Conservation (phyloP, 2,113 vertebrate genomes). For the Perognathus longimembris region DNA sequence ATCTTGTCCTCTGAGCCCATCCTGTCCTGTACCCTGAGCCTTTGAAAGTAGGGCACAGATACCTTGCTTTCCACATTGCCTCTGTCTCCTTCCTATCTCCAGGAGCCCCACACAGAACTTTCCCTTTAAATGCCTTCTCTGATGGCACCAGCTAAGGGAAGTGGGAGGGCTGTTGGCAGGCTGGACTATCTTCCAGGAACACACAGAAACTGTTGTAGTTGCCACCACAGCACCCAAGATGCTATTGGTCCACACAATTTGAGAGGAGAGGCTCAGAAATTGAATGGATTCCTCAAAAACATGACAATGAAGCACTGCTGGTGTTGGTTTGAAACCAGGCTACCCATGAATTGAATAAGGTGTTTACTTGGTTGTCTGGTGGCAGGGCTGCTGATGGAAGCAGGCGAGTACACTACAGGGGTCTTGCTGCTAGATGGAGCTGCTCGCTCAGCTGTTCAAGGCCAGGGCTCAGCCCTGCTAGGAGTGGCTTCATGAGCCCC, state of each 20-base stretch:
- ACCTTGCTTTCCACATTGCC: rapidly evolving
- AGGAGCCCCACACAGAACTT: neutral
- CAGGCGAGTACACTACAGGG: rapidly evolving
- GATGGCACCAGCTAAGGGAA: neutral
- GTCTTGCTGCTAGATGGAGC: conserved; percentile 40
- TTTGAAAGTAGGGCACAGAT: neutral
- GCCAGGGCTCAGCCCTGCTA: neutral
- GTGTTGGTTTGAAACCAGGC: neutral
- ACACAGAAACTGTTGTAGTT: rapidly evolving
- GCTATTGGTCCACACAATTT: neutral
- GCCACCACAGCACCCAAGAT: too few relatives aligned
- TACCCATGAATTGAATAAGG: neutral
- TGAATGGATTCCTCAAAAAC: neutral
- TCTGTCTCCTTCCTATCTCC: neutral
- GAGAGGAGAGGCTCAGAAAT: neutral
- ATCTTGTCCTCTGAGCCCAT: neutral
- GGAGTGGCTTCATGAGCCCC: too few relatives aligned
- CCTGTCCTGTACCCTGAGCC: neutral
- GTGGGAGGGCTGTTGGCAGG: too few relatives aligned
- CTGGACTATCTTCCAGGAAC: neutral
- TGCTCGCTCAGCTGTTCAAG: neutral
- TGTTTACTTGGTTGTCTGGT: neutral
- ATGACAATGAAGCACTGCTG: neutral
- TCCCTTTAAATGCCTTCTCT: too few relatives aligned
- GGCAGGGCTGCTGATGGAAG: too few relatives aligned